Conservation (phyloP, 2,797 vertebrate genomes). For the Prunella strophiata region DNA sequence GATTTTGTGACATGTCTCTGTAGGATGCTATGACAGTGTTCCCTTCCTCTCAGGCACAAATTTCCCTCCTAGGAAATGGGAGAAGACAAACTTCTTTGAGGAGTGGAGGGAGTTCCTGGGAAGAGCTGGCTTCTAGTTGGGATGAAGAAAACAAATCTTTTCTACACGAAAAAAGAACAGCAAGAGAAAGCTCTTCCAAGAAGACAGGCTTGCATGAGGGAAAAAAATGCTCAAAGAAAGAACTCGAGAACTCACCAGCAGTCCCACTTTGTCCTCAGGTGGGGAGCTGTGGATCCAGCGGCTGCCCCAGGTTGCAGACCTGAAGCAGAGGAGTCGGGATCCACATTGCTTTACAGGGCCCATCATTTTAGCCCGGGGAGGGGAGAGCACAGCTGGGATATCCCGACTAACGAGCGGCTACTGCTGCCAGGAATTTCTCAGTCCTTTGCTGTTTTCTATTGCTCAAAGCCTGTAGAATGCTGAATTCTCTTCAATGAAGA, state of each 20-base stretch:
- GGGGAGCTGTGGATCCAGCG: conserved; percentile 77
- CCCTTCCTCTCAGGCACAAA: not conserved
- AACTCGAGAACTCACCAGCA: conserved; percentile 80
- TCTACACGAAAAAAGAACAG: not conserved
- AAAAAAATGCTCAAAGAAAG: not conserved
- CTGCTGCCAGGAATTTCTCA: not conserved
- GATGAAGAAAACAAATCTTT: not conserved
- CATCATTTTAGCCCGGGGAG: not conserved
- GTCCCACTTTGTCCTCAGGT: conserved; percentile 79
- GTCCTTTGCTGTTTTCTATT: not conserved
- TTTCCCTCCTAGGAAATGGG: not conserved
- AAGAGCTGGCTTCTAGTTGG: not conserved
- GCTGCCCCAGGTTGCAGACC: not conserved
- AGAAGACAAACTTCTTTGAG: not conserved
- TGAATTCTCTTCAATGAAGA: not conserved
- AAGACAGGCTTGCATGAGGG: not conserved
- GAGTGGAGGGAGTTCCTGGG: not conserved
- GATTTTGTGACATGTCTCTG: not conserved
- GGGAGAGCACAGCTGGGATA: not conserved
- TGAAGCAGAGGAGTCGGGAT: not conserved
- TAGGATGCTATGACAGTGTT: not conserved
- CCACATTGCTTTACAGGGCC: not conserved
- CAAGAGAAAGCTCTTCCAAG: not conserved
- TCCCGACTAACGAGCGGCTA: not conserved
- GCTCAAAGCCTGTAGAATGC: not conserved